Evolutionary conservation across 2,888 invertebrate species (phyloP).

Genomic region (Leucoptera coffeella): DNA sequence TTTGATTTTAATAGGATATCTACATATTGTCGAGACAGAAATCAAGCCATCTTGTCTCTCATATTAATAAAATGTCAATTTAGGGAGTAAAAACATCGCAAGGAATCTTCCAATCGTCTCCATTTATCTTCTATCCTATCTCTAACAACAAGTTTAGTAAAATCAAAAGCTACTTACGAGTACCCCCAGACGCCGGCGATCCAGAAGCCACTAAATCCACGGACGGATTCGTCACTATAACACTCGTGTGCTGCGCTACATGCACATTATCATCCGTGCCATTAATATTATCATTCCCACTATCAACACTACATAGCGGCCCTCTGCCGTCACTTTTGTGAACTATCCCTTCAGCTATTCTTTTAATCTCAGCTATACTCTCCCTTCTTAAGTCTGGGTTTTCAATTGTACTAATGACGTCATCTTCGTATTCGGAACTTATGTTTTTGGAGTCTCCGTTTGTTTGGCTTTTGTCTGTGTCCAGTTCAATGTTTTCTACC

Average conservation of each 20-base stretch:
- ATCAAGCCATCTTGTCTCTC: no score
- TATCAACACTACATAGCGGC: conserved; percentile 36
- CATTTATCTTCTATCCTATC: no score
- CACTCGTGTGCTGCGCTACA: conserved; percentile 49
- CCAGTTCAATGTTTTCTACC: conserved; percentile 36
- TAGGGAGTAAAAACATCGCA: no score
- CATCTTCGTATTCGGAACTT: conserved; percentile 32
- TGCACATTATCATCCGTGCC: conserved; percentile 26
- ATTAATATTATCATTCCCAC: conserved; percentile 28
- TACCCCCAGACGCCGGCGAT: conserved; percentile 36
- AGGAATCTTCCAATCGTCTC: no score
- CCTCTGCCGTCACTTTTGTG: conserved; percentile 44
- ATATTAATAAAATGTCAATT: no score
- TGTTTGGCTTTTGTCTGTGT: conserved; percentile 24
- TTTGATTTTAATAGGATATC: no score
- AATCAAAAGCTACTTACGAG: no score
- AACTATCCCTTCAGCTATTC: conserved; percentile 40
- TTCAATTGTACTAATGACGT: conserved; percentile 32
- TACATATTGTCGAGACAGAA: no score
- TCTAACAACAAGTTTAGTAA: no score
- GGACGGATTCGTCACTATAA: conserved; percentile 67
- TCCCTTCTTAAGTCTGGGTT: conserved; percentile 42
- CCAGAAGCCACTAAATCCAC: conserved; percentile 54
- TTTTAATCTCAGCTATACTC: conserved; percentile 43
- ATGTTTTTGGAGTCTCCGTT: conserved; percentile 36